Evolutionary conservation across 2,888 invertebrate species (phyloP), one percentile per base, ranked within the genome.

Genomic region (Ceraclea dissimilis): DNA sequence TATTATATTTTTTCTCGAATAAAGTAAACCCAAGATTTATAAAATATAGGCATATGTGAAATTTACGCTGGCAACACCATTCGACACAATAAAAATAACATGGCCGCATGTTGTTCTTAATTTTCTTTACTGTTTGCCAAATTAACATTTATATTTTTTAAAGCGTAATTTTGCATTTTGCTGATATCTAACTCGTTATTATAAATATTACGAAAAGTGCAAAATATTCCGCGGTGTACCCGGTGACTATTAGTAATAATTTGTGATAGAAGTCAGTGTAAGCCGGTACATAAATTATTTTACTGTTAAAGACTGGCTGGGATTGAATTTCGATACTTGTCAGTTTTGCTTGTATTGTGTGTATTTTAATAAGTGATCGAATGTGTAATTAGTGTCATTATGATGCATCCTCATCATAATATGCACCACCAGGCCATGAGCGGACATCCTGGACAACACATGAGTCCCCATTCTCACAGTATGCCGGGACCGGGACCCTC

Each of bases 101-200:
- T 88, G 87, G 88, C 87, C 86, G 87, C 87, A 85, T 85, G 86
- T 86, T 86, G 85, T 83, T 83, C 76, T 70, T 80, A 78, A 79
- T 84, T 84, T 84, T 85, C 85, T 86, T 85, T 85, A 84, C 83
- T 85, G 85, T 85, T 85, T 80, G 85, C 84, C 85, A 85, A 84
- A 73, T 72, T 50, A 31, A 54, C 20, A 39, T n/a, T 39, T n/a
- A 39, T 72, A 19, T 43, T 21, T n/a, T 39, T 2, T 39, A 13
- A 39, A 39, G 39, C 39, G 39, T 4, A 39, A 39, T 39, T 39
- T 2, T 39, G 5, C 13, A 8, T 8, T 39, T 39, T 39, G 39
- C 13, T 39, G 39, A 39, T 13, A 4, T 39, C 13, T 39, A 13
- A 39, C 13, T 4, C 16, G 39, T 16, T 39, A 39, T n/a, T 39